These are phyloP conservation scores for Anoplophora glabripennis DNA, from an alignment of 1,140 invertebrate species.

Conservation along the genomic window DNA sequence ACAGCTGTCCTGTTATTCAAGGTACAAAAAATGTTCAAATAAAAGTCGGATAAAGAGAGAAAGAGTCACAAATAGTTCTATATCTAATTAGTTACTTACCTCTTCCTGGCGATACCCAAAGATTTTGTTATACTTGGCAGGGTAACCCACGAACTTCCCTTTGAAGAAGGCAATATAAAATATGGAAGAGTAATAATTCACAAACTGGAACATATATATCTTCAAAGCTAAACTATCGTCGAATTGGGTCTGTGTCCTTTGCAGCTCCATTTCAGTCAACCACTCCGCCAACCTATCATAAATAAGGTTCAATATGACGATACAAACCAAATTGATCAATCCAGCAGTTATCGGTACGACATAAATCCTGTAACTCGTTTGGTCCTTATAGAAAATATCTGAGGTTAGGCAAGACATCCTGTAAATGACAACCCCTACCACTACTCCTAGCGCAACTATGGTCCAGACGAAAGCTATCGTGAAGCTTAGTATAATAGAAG, in stretches of 20 bases:
- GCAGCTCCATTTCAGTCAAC: conserved; percentile 76
- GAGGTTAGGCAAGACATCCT: conserved; percentile 65
- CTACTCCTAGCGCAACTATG: conserved; percentile 68
- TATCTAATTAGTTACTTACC: conserved; percentile 52
- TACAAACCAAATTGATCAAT: conserved; percentile 67
- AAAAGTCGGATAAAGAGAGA: no score
- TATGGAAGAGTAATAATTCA: conserved; percentile 83
- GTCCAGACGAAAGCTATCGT: conserved; percentile 63
- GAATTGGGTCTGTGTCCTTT: conserved; percentile 80
- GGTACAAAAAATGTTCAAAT: no score
- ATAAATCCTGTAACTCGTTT: conserved; percentile 60
- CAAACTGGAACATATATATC: conserved; percentile 84
- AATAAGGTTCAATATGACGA: conserved; percentile 53
- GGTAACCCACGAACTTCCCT: conserved; percentile 76
- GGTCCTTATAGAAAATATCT: conserved; percentile 55
- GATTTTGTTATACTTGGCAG: conserved; percentile 70
- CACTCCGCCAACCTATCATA: conserved; percentile 54
- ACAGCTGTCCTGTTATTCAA: no score
- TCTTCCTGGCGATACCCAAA: conserved; percentile 70
- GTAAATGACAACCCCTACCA: conserved; percentile 74
- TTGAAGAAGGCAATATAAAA: conserved; percentile 87
- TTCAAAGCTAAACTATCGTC: conserved; percentile 82
- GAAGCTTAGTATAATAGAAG: conserved; percentile 61
- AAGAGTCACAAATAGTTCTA: no score
- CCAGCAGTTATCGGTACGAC: conserved; percentile 64